Conservation (phyloP, 2,113 vertebrate genomes). For the Aptenodytes patagonicus region DNA sequence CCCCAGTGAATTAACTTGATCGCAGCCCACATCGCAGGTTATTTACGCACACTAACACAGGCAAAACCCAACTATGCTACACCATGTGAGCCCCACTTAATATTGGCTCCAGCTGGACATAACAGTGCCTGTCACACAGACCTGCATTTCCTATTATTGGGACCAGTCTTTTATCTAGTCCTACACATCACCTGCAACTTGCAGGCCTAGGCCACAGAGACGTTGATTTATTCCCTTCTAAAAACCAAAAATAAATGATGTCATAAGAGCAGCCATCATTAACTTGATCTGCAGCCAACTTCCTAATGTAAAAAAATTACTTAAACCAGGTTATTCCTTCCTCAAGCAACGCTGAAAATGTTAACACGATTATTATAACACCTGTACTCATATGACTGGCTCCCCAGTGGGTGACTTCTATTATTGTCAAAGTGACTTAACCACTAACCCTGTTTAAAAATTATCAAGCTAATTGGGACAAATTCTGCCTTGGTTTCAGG, state of each 20-base stretch:
- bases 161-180: background rate
- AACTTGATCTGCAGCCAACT: background rate
- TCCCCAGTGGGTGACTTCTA: conserved; percentile 38
- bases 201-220: background rate
- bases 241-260: background rate
- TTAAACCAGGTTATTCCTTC: background rate
- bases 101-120: background rate
- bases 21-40: background rate
- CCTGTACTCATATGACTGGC: conserved; percentile 2
- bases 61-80: background rate
- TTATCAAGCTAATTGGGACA: conserved; percentile 7
- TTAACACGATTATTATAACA: background rate
- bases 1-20: conserved; percentile 14
- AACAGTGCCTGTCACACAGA: background rate
- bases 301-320: background rate
- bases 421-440: conserved; percentile 58
- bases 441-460: conserved; percentile 46
- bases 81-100: background rate
- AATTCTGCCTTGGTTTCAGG: conserved; percentile 22
- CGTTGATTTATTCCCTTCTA: background rate
- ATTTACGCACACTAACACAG: background rate
- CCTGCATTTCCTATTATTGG: background rate
- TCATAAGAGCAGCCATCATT: background rate
- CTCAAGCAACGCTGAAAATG: conserved; percentile 1
- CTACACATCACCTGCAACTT: background rate